Evolutionary conservation across 2,113 vertebrate genomes (phyloP), one percentile per base, ranked within the genome.

Genomic region (Procapra przewalskii): DNA sequence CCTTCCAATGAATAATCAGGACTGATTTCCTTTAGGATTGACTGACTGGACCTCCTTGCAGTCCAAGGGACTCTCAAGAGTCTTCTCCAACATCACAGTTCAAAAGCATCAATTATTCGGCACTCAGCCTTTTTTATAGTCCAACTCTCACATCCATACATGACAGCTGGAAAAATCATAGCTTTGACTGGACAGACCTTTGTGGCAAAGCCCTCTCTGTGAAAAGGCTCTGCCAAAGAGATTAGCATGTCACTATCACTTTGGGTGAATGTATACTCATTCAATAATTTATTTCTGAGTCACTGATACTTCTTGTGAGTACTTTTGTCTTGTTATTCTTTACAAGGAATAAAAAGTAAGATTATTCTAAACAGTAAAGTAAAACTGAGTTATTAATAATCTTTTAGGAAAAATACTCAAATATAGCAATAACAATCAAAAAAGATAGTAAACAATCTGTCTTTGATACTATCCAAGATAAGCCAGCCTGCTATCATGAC

Each of bases 241-340:
- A 97, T 97, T 77, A 95, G 83, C n/a, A 52, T 91, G 83, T 91
- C 96, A 54, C 59, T 97, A 97, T 97, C 94, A 60, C 92, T 95
- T 96, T 89, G 71, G 87, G 90, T 93, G 96, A 97, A 91, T 97
- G 92, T 97, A 90, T 97, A 96, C 67, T 43, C 33, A 17, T 89
- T 98, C 83, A 97, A 97, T 97, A 97, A 97, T 97, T 96, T 83
- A 98, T 84, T 96, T 57, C 45, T 83, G n/a, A 90, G 94, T 87
- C 80, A 97, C 55, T 77, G 86, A 98, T 94, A 96, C 97, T 91
- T 21, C 33, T 91, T 93, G 71, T 88, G 64, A 27, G 31, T 93
- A 79, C 59, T 90, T 93, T 87, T 36, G n/a, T 88, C 57, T 71
- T 92, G 25, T 64, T 97, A 94, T 29, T 91, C 54, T 48, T 48